Conservation (phyloP, 2,888 invertebrate species). For the Cylindroiulus punctatus region DNA sequence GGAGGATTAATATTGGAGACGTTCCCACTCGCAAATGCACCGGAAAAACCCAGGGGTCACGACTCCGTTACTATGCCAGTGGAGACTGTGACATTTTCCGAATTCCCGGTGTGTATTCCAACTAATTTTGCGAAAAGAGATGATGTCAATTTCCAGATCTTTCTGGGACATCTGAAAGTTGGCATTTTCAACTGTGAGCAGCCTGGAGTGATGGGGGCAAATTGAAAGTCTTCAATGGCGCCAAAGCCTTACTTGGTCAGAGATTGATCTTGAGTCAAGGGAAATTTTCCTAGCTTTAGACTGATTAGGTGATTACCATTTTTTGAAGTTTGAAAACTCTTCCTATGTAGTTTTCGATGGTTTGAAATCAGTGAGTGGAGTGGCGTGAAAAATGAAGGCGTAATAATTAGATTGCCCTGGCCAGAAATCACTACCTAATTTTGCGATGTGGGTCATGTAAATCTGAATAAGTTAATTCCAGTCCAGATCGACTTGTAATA, state of each 20-base stretch:
- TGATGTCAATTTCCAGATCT: slow-evolving; percentile 14
- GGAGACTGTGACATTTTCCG: not conserved
- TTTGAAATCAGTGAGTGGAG: too few species aligned
- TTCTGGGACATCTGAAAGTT: not conserved
- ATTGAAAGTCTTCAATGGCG: not conserved
- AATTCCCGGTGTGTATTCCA: not conserved
- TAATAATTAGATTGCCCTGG: too few species aligned
- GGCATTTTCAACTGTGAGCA: not conserved
- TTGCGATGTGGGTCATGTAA: too few species aligned
- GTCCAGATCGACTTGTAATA: too few species aligned
- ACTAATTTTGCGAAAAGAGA: slow-evolving; percentile 20
- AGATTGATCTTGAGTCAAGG: not conserved
- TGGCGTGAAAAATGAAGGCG: too few species aligned
- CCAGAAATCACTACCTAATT: too few species aligned
- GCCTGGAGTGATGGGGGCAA: not conserved
- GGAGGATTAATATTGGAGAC: slow-evolving; percentile 9
- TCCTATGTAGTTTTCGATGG: too few species aligned
- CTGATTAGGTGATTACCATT: too few species aligned
- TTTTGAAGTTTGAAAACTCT: too few species aligned
- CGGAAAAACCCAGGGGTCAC: not conserved
- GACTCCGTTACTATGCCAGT: not conserved
- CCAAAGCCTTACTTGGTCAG: not conserved
- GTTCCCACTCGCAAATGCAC: not conserved
- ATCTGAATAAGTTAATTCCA: too few species aligned
- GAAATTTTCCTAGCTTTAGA: too few species aligned